Base-by-base conservation (phyloP, 2,888 invertebrate genomes). In the Synergus gifuensis region DNA sequence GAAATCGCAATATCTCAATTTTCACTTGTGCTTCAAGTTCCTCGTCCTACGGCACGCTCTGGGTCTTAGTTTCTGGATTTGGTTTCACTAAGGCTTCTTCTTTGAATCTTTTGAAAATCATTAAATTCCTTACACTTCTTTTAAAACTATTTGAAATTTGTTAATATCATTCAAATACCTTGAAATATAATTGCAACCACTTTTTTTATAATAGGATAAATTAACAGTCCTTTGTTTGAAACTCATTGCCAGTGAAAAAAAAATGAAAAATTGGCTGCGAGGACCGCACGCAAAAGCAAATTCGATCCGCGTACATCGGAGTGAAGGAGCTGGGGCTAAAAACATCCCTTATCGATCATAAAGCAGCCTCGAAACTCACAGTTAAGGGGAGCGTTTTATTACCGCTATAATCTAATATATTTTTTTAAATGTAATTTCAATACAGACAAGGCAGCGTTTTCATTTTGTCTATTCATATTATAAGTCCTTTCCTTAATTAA, bases 281-380 rank as follows among this genome's bases (percentile, higher is more conserved):
- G 28, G 8, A 46, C 16, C 16, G 28, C 54, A 14, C n/a, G n/a
- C n/a, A 54, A 49, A 28, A 49, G 73, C n/a, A 58, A 73, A 73
- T 73, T 73, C n/a, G 36, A 14, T 54, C 12, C 12, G 44, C 18
- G 73, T 73, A 54, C 40, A 36, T 73, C 22, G 62, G 62, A 14
- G 28, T 62, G 62, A 14, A 22, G 28, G 14, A 28, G 18, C 36
- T 9, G 36, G 73, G 73, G n/a, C 69, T 73, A 54, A 73, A 73
- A 73, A 73, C 73, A 54, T 73, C 73, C 73, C 54, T 73, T 54
- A 73, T 73, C 73, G 73, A 73, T 73, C 36, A 73, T 73, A 73
- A 73, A 73, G 28, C 36, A 73, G 4, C 73, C 54, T 36, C 54
- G n/a, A 73, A 73, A 73, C n/a, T 73, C 54, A n/a, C 49, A 9